Percentiles rank a stretch among this genome's conserved stretches.
These are phyloP conservation scores for Brachionus rotundiformis DNA, from an alignment of 1,140 invertebrate species.

Conservation along the genomic window DNA sequence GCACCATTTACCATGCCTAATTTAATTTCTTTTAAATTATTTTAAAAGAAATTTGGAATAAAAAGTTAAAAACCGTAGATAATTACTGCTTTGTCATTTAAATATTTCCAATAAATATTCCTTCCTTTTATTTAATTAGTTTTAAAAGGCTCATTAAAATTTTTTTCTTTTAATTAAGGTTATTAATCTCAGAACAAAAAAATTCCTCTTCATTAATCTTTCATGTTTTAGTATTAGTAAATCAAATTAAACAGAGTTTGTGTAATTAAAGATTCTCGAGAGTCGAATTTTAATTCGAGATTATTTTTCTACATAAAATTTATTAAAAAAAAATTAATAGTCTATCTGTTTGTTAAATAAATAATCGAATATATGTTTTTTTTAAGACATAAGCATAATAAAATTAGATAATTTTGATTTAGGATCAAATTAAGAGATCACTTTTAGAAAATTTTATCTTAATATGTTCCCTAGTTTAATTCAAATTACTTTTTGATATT, in stretches of 20 bases:
- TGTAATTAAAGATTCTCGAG: neutral
- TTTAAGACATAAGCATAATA: no score
- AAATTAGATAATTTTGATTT: neutral
- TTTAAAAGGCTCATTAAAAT: neutral
- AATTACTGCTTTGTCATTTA: slow-evolving; percentile 10
- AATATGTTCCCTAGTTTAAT: no score
- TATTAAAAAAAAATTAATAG: no score
- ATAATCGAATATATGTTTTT: no score
- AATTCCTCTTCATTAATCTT: slow-evolving; percentile 34
- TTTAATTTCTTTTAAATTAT: neutral
- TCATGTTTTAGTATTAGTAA: neutral
- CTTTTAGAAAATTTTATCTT: no score
- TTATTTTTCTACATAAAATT: neutral
- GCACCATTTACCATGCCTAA: neutral
- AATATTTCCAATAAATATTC: slow-evolving; percentile 18
- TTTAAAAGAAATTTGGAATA: neutral
- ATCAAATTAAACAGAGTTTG: neutral
- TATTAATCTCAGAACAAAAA: slow-evolving; percentile 34
- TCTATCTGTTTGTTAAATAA: no score
- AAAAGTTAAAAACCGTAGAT: slow-evolving; percentile 1
- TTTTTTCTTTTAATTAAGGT: slow-evolving; percentile 25
- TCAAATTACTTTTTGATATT: neutral
- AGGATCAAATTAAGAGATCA: neutral
- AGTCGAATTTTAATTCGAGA: neutral
- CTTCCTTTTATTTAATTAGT: neutral